Evolutionary conservation across 2,888 invertebrate species (phyloP).

Genomic region (Sinhomidia bicolor): DNA sequence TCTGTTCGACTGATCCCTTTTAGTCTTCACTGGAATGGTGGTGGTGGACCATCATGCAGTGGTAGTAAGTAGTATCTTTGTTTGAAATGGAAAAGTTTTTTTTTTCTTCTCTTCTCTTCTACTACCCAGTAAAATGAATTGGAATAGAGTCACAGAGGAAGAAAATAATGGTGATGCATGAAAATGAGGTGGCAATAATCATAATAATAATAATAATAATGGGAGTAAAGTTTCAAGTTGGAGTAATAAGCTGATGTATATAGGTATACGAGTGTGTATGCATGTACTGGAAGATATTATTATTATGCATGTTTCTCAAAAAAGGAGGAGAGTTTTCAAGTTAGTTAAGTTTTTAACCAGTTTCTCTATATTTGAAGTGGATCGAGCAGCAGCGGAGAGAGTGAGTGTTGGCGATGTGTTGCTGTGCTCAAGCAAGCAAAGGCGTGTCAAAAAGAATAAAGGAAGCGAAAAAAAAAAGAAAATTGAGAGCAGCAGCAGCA

Average conservation of each 20-base stretch:
- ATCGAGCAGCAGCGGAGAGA: too few relatives aligned
- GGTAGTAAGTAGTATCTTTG: background rate
- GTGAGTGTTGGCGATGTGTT: too few relatives aligned
- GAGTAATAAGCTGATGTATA: too few relatives aligned
- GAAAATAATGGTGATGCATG: conserved; percentile 60
- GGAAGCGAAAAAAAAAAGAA: background rate
- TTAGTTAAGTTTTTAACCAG: conserved; percentile 8
- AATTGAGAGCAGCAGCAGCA: background rate
- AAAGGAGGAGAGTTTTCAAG: background rate
- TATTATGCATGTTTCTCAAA: too few relatives aligned
- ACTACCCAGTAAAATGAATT: background rate
- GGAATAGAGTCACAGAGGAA: background rate
- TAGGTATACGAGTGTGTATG: too few relatives aligned
- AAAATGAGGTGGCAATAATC: conserved; percentile 62
- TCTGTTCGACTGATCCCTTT: background rate
- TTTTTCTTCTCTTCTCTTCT: too few relatives aligned
- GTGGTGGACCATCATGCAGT: background rate
- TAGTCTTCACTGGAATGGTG: background rate
- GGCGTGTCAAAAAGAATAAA: conserved; percentile 21
- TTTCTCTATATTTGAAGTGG: background rate
- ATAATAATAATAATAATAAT: conserved; percentile 38
- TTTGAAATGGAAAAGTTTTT: conserved; percentile 26
- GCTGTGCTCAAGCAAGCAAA: background rate
- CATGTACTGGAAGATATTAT: too few relatives aligned
- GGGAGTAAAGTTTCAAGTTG: too few relatives aligned